phyloP scores from a whole-genome alignment of 2,113 vertebrate species.

The Peromyscus leucopus region DNA sequence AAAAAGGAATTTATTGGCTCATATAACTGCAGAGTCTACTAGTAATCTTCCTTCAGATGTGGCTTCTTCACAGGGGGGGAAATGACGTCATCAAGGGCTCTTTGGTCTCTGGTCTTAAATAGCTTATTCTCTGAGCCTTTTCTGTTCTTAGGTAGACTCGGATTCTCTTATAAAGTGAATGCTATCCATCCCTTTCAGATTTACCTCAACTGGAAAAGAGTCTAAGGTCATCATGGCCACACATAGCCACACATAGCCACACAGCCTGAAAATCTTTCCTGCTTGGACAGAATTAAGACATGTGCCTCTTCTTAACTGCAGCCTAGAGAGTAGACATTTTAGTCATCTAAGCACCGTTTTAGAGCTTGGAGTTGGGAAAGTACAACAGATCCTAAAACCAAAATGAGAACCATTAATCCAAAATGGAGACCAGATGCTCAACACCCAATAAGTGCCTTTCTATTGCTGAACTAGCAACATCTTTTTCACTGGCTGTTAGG shows the following conservation, averaged over 20 bases:
- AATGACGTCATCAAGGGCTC: constrained; percentile 56
- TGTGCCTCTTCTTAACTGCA: neutral
- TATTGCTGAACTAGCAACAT: neutral
- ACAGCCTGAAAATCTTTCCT: neutral
- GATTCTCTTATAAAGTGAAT: neutral
- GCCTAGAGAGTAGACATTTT: neutral
- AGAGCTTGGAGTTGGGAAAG: neutral
- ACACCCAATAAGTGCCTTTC: neutral
- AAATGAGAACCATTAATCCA: neutral
- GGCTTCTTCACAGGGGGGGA: constrained; percentile 10
- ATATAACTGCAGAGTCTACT: constrained; percentile 60
- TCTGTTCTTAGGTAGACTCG: neutral
- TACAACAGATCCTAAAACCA: neutral
- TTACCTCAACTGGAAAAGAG: neutral
- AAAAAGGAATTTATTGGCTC: constrained; percentile 72
- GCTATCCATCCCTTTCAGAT: neutral
- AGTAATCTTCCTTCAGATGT: constrained; percentile 69
- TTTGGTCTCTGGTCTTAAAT: neutral
- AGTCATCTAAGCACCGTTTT: neutral
- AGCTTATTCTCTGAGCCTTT: constrained; percentile 31
- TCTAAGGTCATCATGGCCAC: neutral
- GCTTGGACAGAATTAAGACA: neutral
- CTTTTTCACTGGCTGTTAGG: neutral
- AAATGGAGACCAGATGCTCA: neutral
- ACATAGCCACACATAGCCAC: rapidly evolving